Evolutionary conservation across 2,113 vertebrate genomes (phyloP), one percentile per base, ranked within the genome.

Genomic region (Rhineura floridana): DNA sequence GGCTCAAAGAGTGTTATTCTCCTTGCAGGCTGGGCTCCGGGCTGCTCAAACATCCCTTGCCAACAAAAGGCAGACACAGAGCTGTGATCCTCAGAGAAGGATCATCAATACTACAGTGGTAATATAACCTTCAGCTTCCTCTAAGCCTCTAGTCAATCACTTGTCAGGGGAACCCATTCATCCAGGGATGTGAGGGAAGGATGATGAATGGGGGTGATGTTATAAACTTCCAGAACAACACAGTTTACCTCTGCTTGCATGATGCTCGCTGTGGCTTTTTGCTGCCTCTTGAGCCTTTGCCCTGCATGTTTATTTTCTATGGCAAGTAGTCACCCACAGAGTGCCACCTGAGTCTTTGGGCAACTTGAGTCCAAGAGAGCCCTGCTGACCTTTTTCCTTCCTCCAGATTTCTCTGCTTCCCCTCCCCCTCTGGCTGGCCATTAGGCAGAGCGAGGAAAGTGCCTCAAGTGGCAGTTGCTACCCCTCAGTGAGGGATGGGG

Each of bases 201-300:
- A 1, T 0, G 2, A 70, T 28, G 1, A 0, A 0, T 0, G 11
- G 28, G 39, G 72, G 4, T 50, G 28, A 39, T 30, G 0, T 50
- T 42, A 44, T 0, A 55, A 75, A 87, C 33, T 83, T 79, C 2
- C 39, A 1, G 21, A 44, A 28, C 25, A 0, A 0, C 15, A 1
- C 75, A n/a, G n/a, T n/a, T 7, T 69, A n/a, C 10, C 3, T 0
- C 70, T 55, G 6, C 7, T 86, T 78, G 21, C 0, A 0, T 17
- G 36, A 21, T 70, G n/a, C 25, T 33, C 67, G 21, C 1, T 11
- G 33, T 63, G 36, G 8, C 65, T 42, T 19, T 81, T 46, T 46
- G 21, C 39, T 39, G 0, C 23, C 11, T 50, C 65, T 55, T 17
- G 0, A 1, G 1, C 30, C 21, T 4, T 3, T 13, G 6, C 30